A percentile compares a stretch with the other conserved stretches of the same genome.
Evolutionary conservation across 2,888 invertebrate genomes (phyloP).

Genomic region (Abrostola triplasia): DNA sequence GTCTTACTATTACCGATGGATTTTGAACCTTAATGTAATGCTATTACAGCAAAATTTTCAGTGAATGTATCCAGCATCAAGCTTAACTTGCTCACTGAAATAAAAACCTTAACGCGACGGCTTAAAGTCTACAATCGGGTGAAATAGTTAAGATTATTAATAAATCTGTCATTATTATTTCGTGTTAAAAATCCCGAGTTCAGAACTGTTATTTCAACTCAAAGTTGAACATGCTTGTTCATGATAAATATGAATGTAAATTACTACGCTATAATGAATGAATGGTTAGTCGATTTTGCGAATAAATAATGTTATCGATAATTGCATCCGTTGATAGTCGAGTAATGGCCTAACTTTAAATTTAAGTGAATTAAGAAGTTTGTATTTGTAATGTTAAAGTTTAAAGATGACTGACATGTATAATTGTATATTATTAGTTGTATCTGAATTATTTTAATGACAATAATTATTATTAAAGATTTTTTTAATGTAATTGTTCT

Average conservation of each 20-base stretch:
- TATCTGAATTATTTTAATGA: constrained; percentile 34
- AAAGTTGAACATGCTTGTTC: no score
- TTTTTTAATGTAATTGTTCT: constrained; percentile 9
- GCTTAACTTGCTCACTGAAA: not conserved
- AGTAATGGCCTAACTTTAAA: not conserved
- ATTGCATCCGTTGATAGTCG: no score
- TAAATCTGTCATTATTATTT: not conserved
- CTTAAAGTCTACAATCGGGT: not conserved
- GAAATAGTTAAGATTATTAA: not conserved
- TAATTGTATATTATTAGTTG: constrained; percentile 43
- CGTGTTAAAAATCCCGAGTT: not conserved
- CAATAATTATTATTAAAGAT: constrained; percentile 35
- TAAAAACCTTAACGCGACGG: not conserved
- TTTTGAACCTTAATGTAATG: not conserved
- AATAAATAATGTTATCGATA: no score
- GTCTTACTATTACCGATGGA: not conserved
- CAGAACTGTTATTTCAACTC: no score
- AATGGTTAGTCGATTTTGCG: no score
- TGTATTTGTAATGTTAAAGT: constrained; percentile 22
- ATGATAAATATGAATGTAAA: no score
- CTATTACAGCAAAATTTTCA: not conserved
- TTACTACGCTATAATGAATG: no score
- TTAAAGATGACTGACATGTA: constrained; percentile 28
- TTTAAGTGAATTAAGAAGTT: constrained; percentile 11
- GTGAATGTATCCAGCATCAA: not conserved